Evolutionary conservation across 2,113 vertebrate genomes (phyloP).

Genomic region (Baryphthengus martii): DNA sequence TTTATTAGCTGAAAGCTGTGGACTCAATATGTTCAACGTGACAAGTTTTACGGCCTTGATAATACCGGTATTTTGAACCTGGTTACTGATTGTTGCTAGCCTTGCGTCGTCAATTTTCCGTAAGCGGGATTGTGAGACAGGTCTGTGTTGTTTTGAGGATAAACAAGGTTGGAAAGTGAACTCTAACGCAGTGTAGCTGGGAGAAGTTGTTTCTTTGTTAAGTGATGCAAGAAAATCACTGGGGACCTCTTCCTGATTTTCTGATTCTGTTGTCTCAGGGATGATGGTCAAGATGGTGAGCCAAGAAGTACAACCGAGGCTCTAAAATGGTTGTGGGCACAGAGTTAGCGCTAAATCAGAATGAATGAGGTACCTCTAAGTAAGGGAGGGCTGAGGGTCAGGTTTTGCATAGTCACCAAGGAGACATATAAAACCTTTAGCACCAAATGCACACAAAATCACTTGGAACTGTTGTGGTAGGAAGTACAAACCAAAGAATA

Average conservation of each 20-base stretch:
- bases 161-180: background rate
- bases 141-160: background rate
- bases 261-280: background rate
- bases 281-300: background rate
- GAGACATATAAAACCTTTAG: background rate
- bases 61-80: background rate
- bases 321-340: background rate
- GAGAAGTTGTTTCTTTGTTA: background rate
- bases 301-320: background rate
- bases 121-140: background rate
- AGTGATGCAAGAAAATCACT: background rate
- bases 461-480: background rate
- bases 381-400: background rate
- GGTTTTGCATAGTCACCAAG: background rate
- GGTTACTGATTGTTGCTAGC: background rate
- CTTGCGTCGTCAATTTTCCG: background rate
- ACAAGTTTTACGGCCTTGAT: background rate
- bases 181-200: background rate
- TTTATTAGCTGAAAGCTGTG: background rate
- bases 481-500: background rate
- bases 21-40: background rate
- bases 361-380: background rate
- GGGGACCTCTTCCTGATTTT: background rate
- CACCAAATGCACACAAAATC: background rate
- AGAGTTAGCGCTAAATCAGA: background rate